Percentiles rank a stretch among this genome's conserved stretches.
These are phyloP conservation scores for Anolis carolinensis DNA, from an alignment of 2,113 vertebrate genomes.

Conservation along the genomic window DNA sequence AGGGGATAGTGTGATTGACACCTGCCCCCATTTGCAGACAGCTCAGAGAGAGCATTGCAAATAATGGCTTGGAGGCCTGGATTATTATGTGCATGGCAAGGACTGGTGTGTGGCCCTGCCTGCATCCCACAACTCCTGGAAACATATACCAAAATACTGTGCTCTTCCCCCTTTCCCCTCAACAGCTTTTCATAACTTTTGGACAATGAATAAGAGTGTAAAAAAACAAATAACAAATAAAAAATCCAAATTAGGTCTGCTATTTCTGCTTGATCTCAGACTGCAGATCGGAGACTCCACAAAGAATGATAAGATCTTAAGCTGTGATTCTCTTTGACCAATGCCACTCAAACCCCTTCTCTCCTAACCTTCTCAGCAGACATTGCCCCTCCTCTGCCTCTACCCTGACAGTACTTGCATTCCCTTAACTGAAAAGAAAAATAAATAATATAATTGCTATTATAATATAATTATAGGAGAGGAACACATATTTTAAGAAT, in stretches of 20 bases:
- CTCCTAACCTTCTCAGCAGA: too few relatives aligned
- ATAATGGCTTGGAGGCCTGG: not conserved
- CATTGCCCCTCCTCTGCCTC: too few relatives aligned
- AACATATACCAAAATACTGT: not conserved
- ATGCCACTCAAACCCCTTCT: too few relatives aligned
- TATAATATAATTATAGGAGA: not conserved
- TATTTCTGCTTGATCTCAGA: too few relatives aligned
- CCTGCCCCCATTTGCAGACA: not conserved
- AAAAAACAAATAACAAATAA: too few relatives aligned
- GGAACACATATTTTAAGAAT: not conserved
- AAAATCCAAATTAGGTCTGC: too few relatives aligned
- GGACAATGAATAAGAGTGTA: too few relatives aligned
- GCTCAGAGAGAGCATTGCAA: not conserved
- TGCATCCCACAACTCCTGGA: not conserved
- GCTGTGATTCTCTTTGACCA: too few relatives aligned
- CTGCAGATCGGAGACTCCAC: too few relatives aligned
- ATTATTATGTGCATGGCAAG: not conserved
- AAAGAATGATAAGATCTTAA: too few relatives aligned
- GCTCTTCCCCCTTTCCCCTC: too few relatives aligned
- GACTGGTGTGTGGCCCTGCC: not conserved
- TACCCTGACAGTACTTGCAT: not conserved
- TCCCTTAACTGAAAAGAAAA: not conserved
- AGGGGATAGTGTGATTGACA: constrained; percentile 21
- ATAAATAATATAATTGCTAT: not conserved
- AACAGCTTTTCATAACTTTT: too few relatives aligned